Evolutionary conservation across 2,113 vertebrate species (phyloP).

Genomic region (Zonotrichia leucophrys): DNA sequence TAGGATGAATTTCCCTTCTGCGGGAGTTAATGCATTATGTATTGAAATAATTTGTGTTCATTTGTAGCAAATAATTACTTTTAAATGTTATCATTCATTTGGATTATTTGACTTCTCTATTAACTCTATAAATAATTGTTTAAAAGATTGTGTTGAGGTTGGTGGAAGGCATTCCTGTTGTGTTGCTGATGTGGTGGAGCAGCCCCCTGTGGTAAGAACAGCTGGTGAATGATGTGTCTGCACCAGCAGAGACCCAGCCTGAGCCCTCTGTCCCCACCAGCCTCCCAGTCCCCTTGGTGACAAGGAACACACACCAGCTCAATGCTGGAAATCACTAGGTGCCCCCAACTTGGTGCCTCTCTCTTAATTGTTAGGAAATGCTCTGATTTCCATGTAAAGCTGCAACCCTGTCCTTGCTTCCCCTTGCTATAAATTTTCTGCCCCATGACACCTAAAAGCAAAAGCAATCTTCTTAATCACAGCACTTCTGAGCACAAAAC

Average conservation of each 20-base stretch:
- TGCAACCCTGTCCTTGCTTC: not conserved
- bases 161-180: not conserved
- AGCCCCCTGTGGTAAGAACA: not conserved
- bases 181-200: not conserved
- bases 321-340: not conserved
- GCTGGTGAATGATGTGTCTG: not conserved
- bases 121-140: constrained; percentile 47
- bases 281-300: not conserved
- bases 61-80: constrained; percentile 56
- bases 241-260: not conserved
- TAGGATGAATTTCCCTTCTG: constrained; percentile 48
- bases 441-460: not conserved
- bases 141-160: not conserved
- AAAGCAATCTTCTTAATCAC: constrained; percentile 51
- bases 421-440: not conserved
- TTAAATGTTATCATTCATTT: constrained; percentile 47
- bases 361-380: not conserved
- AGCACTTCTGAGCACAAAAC: not conserved
- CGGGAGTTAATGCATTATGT: constrained; percentile 39
- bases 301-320: accelerated
- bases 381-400: not conserved
- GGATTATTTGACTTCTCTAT: constrained; percentile 63
- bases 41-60: constrained; percentile 59
- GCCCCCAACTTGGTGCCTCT: not conserved
- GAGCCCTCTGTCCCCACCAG: not conserved